phyloP scores from a whole-genome alignment of 1,140 invertebrate genomes.

The Asbolus verrucosus region DNA sequence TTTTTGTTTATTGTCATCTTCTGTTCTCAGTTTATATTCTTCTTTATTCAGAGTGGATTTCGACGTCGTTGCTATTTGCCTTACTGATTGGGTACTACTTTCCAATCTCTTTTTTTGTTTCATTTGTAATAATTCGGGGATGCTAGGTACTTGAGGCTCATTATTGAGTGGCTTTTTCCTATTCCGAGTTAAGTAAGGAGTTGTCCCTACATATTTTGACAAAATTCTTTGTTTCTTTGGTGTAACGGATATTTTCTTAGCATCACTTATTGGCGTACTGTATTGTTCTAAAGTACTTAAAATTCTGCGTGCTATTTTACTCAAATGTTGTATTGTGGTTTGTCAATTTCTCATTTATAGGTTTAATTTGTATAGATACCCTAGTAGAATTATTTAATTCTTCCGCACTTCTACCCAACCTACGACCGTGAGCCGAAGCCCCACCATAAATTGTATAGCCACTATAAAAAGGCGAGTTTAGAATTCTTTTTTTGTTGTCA shows the following conservation, averaged over 20 bases:
- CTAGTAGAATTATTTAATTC: conserved; percentile 43
- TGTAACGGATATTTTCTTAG: conserved; percentile 74
- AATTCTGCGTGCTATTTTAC: conserved; percentile 76
- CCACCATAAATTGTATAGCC: conserved; percentile 86
- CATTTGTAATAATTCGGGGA: conserved; percentile 71
- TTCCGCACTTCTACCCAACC: conserved; percentile 55
- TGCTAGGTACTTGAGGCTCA: conserved; percentile 70
- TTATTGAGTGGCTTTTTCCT: conserved; percentile 61
- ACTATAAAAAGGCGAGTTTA: conserved; percentile 82
- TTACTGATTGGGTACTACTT: conserved; percentile 72
- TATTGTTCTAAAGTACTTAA: conserved; percentile 80
- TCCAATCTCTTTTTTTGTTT: conserved; percentile 72
- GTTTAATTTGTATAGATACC: conserved; percentile 66
- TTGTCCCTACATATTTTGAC: conserved; percentile 56
- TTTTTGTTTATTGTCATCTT: conserved; percentile 58
- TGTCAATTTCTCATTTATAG: conserved; percentile 60
- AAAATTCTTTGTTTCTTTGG: conserved; percentile 52
- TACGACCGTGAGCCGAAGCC: conserved; percentile 73
- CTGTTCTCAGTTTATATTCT: conserved; percentile 60
- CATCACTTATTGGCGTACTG: conserved; percentile 79
- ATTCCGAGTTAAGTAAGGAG: conserved; percentile 56
- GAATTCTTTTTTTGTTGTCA: conserved; percentile 61
- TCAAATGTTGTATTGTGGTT: conserved; percentile 55
- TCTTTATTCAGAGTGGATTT: conserved; percentile 63
- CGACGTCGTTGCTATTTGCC: conserved; percentile 71